A percentile compares a stretch with the other conserved stretches of the same genome.
Conservation (phyloP, 2,797 vertebrate species). For the Mormyrus proboscirostris region DNA sequence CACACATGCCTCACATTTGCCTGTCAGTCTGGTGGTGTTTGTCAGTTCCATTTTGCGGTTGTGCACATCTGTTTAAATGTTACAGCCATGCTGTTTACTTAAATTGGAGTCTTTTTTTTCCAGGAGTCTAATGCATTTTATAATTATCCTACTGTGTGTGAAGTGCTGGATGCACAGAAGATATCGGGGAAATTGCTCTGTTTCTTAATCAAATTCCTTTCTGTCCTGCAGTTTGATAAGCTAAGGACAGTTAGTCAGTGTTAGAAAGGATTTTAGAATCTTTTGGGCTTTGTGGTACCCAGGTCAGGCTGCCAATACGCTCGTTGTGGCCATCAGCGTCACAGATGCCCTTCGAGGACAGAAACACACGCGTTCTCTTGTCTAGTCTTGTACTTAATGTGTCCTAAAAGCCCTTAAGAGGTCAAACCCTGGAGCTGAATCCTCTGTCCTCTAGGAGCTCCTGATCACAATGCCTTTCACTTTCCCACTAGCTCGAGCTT, state of each 20-base stretch:
- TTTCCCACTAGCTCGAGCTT: not conserved
- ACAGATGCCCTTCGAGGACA: conserved; percentile 5
- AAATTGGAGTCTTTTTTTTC: not conserved
- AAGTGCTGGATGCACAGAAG: not conserved
- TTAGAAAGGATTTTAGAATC: not conserved
- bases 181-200: not conserved
- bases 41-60: not conserved
- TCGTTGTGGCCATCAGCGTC: not conserved
- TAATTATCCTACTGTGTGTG: not conserved
- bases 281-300: not conserved
- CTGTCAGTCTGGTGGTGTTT: not conserved
- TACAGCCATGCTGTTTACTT: not conserved
- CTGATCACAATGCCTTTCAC: conserved; percentile 40
- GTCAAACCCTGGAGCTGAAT: conserved; percentile 58
- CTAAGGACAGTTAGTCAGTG: not conserved
- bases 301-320: not conserved
- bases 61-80: not conserved
- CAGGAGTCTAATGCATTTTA: not conserved
- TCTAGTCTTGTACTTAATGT: conserved; percentile 61
- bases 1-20: not conserved
- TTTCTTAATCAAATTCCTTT: not conserved
- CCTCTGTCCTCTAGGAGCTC: conserved; percentile 56
- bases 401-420: conserved; percentile 59
- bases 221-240: not conserved
- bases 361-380: conserved; percentile 40